Conservation (phyloP, 2,113 vertebrate genomes). For the zebrafish (Danio rerio) region DNA sequence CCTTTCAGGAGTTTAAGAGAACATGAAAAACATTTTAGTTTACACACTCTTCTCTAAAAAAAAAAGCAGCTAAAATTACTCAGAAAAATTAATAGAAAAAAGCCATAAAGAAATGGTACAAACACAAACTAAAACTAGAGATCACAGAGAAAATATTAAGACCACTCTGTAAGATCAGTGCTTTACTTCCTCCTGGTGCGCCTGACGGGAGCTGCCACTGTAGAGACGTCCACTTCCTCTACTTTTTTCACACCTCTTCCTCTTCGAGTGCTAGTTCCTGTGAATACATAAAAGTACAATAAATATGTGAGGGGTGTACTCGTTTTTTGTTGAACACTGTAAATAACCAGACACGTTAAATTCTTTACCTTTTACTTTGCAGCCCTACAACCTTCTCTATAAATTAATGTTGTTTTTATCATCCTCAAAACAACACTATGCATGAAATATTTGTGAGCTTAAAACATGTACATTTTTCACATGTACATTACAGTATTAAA, state of each 20-base stretch:
- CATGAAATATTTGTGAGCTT: no score
- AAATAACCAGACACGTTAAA: no score
- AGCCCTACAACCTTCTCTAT: no score
- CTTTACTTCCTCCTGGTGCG: conserved; percentile 58
- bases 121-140: conserved; percentile 1
- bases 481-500: no score
- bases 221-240: neutral
- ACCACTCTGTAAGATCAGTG: conserved; percentile 44
- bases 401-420: no score
- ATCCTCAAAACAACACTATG: no score
- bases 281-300: neutral
- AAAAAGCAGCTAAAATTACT: conserved; percentile 21
- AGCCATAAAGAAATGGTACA: neutral
- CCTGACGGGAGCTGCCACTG: conserved; percentile 45
- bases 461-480: no score
- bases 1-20: neutral
- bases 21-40: neutral
- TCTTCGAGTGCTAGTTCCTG: conserved; percentile 33
- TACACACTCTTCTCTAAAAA: neutral
- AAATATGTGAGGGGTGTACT: no score
- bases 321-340: no score
- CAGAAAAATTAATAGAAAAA: neutral
- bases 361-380: no score
- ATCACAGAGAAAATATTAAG: conserved; percentile 41
- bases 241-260: conserved; percentile 44